Evolutionary conservation across 2,888 invertebrate species (phyloP).

Genomic region (Temnothorax rugatulus): DNA sequence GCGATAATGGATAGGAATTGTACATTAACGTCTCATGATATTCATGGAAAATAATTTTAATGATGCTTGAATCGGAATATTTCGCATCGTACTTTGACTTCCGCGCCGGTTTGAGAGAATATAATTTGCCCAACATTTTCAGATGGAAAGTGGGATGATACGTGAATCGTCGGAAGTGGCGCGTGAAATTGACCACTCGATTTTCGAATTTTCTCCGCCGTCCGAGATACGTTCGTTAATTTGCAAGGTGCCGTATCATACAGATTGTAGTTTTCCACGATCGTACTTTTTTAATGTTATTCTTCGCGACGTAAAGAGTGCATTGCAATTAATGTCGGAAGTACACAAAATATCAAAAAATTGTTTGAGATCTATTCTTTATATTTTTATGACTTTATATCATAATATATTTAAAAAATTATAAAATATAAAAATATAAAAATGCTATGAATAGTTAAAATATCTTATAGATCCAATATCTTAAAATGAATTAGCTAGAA

Average conservation of each 20-base stretch:
- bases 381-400: no score
- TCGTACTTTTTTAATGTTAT: neutral
- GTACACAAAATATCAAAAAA: neutral
- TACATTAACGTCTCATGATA: neutral
- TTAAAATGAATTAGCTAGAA: no score
- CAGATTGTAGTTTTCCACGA: neutral
- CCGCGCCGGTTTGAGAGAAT: neutral
- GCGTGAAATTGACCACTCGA: constrained; percentile 18
- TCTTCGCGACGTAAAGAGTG: neutral
- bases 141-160: neutral
- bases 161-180: neutral
- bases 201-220: neutral
- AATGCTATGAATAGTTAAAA: no score
- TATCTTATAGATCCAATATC: no score
- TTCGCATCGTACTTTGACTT: neutral
- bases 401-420: no score
- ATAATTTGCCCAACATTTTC: neutral
- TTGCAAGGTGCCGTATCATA: neutral
- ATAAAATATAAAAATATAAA: no score
- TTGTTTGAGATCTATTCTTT: no score
- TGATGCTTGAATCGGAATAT: neutral
- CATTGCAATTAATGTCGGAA: neutral
- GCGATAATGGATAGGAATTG: neutral
- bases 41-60: neutral
- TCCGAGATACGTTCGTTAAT: neutral